These are phyloP conservation scores for Cephus spinipes DNA, from an alignment of 2,888 invertebrate genomes.

Conservation along the genomic window DNA sequence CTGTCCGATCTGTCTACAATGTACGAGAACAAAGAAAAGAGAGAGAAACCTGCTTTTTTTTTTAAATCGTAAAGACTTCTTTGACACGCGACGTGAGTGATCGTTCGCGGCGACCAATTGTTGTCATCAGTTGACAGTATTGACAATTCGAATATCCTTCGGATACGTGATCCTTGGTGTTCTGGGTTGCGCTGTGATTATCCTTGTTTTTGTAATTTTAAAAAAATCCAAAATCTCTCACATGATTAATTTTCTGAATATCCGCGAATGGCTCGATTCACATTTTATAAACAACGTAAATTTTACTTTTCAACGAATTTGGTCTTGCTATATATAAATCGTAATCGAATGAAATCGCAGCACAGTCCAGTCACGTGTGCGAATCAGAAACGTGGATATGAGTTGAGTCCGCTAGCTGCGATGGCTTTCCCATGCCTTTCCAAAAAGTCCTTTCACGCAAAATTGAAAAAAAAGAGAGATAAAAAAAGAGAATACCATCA, in stretches of 20 bases:
- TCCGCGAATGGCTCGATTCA: neutral
- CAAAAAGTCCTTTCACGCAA: conserved; percentile 12
- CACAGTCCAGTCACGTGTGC: neutral
- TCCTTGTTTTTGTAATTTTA: neutral
- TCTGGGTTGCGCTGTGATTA: neutral
- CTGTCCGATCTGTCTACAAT: neutral
- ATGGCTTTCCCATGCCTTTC: conserved; percentile 24
- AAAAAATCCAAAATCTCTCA: neutral
- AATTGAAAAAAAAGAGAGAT: neutral
- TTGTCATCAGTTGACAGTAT: neutral
- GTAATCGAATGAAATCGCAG: neutral
- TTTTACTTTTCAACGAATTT: neutral
- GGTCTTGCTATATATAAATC: neutral
- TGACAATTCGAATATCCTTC: neutral
- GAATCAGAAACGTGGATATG: conserved; percentile 4
- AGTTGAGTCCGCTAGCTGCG: conserved; percentile 24
- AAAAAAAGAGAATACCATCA: neutral
- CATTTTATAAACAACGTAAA: neutral
- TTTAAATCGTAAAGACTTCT: neutral
- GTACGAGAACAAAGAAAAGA: neutral
- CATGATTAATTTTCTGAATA: neutral
- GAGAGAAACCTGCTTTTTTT: conserved; percentile 11
- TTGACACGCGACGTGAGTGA: neutral
- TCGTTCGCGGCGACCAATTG: neutral
- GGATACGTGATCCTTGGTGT: neutral